A percentile compares a stretch with the other conserved stretches of the same genome.
Evolutionary conservation across 1,140 invertebrate species (phyloP).

Genomic region (Hyposmocoma kahamanoa): DNA sequence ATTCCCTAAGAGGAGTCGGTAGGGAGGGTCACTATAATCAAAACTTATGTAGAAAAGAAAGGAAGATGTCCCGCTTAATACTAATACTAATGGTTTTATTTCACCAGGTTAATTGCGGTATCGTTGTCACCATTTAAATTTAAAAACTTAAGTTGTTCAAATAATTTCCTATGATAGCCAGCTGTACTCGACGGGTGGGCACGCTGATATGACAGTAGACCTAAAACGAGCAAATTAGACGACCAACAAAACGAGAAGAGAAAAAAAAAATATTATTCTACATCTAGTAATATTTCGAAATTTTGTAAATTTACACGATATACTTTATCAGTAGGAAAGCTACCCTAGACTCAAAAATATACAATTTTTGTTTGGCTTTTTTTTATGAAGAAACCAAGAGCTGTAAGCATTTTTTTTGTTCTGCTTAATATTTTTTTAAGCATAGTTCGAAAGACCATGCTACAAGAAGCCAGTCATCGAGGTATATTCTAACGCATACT

Average conservation of each 20-base stretch:
- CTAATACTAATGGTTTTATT: no score
- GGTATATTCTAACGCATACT: no score
- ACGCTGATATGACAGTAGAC: no score
- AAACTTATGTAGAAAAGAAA: not conserved
- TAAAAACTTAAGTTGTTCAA: slow-evolving; percentile 5
- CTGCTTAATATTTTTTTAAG: not conserved
- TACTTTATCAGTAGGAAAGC: not conserved
- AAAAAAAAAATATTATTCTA: slow-evolving; percentile 1
- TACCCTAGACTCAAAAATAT: not conserved
- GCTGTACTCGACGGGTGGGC: slow-evolving; percentile 6
- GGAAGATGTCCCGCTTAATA: not conserved
- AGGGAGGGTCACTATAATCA: not conserved
- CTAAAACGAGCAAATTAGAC: no score
- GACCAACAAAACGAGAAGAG: not conserved
- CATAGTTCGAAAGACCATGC: slow-evolving; percentile 1
- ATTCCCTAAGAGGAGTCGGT: not conserved
- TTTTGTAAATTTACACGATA: not conserved
- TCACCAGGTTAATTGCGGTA: no score
- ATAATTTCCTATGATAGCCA: slow-evolving; percentile 2
- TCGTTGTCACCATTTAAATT: slow-evolving; percentile 8
- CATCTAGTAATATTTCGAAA: not conserved
- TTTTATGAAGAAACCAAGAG: slow-evolving; percentile 3
- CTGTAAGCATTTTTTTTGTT: not conserved
- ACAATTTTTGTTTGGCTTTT: not conserved
- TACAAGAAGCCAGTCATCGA: slow-evolving; percentile 4